Evolutionary conservation across 2,888 invertebrate genomes (phyloP).

Genomic region (Tricholauxania praeusta): DNA sequence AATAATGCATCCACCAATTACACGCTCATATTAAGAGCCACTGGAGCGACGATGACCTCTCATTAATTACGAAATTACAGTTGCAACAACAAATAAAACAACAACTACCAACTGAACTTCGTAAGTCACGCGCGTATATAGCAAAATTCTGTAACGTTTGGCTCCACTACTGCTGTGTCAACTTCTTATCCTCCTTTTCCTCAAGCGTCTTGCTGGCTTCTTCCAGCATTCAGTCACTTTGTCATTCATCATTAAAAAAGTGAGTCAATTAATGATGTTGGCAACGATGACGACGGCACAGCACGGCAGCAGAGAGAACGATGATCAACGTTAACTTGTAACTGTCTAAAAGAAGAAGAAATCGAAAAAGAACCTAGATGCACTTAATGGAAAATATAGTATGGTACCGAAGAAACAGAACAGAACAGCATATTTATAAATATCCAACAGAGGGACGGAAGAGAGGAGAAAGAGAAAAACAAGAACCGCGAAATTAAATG

Average conservation of each 20-base stretch:
- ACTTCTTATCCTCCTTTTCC: neutral
- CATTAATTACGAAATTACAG: slow-evolving; percentile 26
- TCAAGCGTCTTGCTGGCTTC: slow-evolving; percentile 9
- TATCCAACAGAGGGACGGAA: neutral
- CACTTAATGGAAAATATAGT: slow-evolving; percentile 8
- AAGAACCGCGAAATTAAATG: slow-evolving; percentile 41
- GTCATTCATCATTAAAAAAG: slow-evolving; percentile 45
- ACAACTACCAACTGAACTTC: neutral
- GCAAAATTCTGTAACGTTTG: neutral
- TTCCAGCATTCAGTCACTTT: slow-evolving; percentile 13
- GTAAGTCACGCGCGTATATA: neutral
- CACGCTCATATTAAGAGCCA: slow-evolving; percentile 9
- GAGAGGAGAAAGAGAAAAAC: slow-evolving; percentile 22
- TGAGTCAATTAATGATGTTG: slow-evolving; percentile 46
- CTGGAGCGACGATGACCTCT: slow-evolving; percentile 17
- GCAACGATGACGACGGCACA: slow-evolving; percentile 32
- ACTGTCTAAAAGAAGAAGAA: neutral
- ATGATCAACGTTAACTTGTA: neutral
- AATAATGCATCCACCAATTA: too few relatives aligned
- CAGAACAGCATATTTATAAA: slow-evolving; percentile 27
- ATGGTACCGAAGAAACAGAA: neutral
- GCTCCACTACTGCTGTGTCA: neutral
- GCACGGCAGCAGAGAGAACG: neutral
- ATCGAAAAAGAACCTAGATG: slow-evolving; percentile 19
- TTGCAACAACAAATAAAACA: slow-evolving; percentile 8